Evolutionary conservation across 2,113 vertebrate species (phyloP).

Genomic region (Diglossa brunneiventris): DNA sequence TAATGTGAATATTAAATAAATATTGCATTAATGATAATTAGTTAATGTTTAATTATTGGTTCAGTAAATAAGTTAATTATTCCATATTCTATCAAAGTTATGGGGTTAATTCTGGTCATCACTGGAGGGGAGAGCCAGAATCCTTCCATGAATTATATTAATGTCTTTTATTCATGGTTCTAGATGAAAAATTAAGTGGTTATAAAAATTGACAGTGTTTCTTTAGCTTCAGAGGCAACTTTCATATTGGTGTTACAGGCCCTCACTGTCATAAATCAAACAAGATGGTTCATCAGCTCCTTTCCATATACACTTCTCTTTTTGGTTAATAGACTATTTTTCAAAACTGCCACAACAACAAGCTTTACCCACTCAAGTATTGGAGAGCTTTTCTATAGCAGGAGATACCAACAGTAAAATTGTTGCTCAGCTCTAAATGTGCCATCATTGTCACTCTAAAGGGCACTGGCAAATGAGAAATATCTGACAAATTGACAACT

Average conservation of each 20-base stretch:
- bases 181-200: background rate
- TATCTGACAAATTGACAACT: conserved; percentile 58
- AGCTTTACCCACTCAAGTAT: background rate
- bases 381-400: background rate
- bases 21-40: background rate
- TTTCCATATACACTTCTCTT: background rate
- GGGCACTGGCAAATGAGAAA: conserved; percentile 42
- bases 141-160: background rate
- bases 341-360: background rate
- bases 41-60: background rate
- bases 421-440: background rate
- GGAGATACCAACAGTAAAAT: background rate
- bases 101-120: background rate
- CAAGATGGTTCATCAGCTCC: background rate
- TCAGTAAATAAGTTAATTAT: background rate
- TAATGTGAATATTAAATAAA: background rate
- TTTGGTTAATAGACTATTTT: background rate
- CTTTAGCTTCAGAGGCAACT: background rate
- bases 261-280: background rate
- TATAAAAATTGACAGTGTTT: background rate
- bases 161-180: background rate
- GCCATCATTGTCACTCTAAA: conserved; percentile 33
- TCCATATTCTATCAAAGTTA: background rate
- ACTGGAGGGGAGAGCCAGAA: background rate
- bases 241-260: background rate